A percentile compares a stretch with the other conserved stretches of the same genome.
Conservation (phyloP, 2,797 vertebrate species). For the Euphonia xanthogaster region DNA sequence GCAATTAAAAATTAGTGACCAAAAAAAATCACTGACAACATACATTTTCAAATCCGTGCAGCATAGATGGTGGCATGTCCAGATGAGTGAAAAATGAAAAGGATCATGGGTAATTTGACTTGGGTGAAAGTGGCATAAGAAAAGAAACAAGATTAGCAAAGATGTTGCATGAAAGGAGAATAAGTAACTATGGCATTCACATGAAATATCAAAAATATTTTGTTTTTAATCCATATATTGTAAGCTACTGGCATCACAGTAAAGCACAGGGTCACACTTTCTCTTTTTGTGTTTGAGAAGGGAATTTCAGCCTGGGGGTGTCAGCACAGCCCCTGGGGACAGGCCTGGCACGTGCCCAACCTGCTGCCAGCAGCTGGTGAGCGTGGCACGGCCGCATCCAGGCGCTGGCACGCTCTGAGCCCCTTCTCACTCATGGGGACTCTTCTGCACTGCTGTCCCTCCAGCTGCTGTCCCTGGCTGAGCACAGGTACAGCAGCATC, state of each 20-base stretch:
- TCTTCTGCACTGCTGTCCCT: not conserved
- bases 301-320: not conserved
- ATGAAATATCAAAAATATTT: not conserved
- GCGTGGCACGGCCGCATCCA: fast-evolving
- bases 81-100: slow-evolving; percentile 1
- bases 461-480: not conserved
- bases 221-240: not conserved
- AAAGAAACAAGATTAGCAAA: not conserved
- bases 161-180: not conserved
- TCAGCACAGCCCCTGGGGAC: not conserved
- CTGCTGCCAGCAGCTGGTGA: not conserved
- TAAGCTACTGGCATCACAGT: not conserved
- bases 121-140: not conserved
- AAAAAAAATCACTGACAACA: not conserved
- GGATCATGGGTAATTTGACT: not conserved
- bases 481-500: not conserved
- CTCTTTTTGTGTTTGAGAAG: not conserved
- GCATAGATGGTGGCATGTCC: not conserved
- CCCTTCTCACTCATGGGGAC: fast-evolving
- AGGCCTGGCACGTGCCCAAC: fast-evolving
- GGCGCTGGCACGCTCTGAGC: fast-evolving
- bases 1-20: slow-evolving; percentile 7
- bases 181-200: not conserved
- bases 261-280: not conserved
- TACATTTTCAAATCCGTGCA: not conserved